Percentiles rank a stretch among this genome's conserved stretches.
Evolutionary conservation across 2,797 vertebrate species (phyloP).

Genomic region (Danio kyathit): DNA sequence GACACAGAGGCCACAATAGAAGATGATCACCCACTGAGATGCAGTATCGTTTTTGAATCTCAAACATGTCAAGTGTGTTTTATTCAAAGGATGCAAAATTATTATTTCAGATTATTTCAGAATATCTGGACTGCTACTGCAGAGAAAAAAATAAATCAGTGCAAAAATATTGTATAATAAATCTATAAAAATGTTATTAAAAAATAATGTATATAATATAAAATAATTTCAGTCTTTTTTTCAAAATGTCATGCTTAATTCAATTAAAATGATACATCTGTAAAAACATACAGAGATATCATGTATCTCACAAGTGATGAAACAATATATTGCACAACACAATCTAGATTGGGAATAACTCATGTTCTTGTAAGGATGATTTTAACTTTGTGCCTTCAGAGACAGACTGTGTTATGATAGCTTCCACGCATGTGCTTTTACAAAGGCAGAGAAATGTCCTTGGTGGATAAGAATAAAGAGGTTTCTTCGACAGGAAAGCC

Average conservation of each 20-base stretch:
- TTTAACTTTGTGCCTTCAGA: constrained; percentile 2
- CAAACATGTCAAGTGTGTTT: not conserved
- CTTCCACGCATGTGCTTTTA: constrained; percentile 4
- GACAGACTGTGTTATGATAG: not conserved
- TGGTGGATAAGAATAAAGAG: not conserved
- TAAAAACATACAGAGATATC: not conserved
- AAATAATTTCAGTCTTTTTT: no score
- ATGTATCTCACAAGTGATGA: not conserved
- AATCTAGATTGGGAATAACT: not conserved
- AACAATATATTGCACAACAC: not conserved
- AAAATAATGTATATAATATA: no score
- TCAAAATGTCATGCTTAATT: no score
- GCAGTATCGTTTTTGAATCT: not conserved
- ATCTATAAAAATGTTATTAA: no score
- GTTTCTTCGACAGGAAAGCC: not conserved
- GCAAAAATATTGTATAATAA: no score
- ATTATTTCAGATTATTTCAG: no score
- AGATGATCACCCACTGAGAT: constrained; percentile 5
- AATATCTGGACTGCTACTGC: no score
- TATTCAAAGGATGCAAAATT: not conserved
- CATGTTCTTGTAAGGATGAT: not conserved
- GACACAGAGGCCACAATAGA: constrained; percentile 18
- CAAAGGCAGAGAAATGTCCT: constrained; percentile 8
- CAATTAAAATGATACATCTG: no score
- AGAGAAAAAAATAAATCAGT: no score